Evolutionary conservation across 2,113 vertebrate genomes (phyloP).

Genomic region (Salvelinus alpinus): DNA sequence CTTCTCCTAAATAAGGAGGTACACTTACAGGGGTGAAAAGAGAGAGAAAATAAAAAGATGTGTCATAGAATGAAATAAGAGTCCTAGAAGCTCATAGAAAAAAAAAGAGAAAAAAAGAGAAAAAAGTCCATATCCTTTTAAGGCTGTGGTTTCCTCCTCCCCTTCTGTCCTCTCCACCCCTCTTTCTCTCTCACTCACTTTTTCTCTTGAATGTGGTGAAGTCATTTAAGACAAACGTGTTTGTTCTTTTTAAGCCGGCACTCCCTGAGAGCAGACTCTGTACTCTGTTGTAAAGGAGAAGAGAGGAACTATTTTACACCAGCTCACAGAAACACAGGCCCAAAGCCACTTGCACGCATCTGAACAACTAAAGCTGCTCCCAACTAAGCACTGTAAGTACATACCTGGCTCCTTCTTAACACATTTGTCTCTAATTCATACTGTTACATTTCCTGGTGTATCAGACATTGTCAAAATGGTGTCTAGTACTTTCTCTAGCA

Average conservation of each 20-base stretch:
- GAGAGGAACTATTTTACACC: conserved; percentile 12
- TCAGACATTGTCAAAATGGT: background rate
- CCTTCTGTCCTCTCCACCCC: conserved; percentile 11
- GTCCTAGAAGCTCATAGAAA: conserved; percentile 33
- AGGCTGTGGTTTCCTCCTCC: conserved; percentile 33
- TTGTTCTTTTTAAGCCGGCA: conserved; percentile 37
- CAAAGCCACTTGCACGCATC: conserved; percentile 46
- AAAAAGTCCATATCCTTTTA: conserved; percentile 29
- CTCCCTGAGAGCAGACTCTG: conserved; percentile 35
- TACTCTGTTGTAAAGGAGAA: conserved; percentile 45
- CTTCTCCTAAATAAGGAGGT: conserved; percentile 73
- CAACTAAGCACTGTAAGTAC: conserved; percentile 54
- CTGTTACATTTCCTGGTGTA: conserved; percentile 18
- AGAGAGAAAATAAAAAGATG: conserved; percentile 46
- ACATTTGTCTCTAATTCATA: background rate
- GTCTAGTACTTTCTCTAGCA: conserved; percentile 5
- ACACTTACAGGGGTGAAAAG: conserved; percentile 46
- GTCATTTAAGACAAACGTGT: conserved; percentile 50
- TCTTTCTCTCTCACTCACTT: conserved; percentile 26
- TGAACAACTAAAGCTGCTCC: conserved; percentile 25
- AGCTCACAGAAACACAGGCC: conserved; percentile 15
- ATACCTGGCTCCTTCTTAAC: background rate
- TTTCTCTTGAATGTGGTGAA: conserved; percentile 47
- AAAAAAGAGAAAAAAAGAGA: conserved; percentile 4
- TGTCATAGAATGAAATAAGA: conserved; percentile 57